phyloP scores from a whole-genome alignment of 2,888 invertebrate genomes.

The Eustalomyia histrio region DNA sequence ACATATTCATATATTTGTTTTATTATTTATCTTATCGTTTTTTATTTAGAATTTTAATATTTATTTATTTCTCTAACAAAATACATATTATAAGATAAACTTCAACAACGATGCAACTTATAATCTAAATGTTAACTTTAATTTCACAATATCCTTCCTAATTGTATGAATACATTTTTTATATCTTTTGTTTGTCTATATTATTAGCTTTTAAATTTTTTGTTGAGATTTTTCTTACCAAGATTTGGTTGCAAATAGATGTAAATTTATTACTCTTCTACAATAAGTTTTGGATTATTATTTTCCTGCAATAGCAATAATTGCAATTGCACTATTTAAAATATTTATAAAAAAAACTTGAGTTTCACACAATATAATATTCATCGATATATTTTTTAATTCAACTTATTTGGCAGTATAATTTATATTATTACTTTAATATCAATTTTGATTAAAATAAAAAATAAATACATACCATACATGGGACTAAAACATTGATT shows the following conservation, averaged over 20 bases:
- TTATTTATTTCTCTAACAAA: slow-evolving; percentile 54
- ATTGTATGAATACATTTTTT: slow-evolving; percentile 45
- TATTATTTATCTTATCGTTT: slow-evolving; percentile 1
- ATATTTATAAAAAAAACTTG: not conserved
- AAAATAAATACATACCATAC: not conserved
- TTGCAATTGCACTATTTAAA: not conserved
- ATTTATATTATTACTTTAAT: not conserved
- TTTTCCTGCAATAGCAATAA: not conserved
- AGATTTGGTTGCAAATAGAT: slow-evolving; percentile 21
- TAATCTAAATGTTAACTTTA: slow-evolving; percentile 77
- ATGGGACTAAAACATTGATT: no score
- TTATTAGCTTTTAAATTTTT: not conserved
- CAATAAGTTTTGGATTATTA: slow-evolving; percentile 3
- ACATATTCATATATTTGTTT: slow-evolving; percentile 20
- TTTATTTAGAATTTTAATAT: not conserved
- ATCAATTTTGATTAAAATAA: not conserved
- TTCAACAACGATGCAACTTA: slow-evolving; percentile 70
- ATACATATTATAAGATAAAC: slow-evolving; percentile 67
- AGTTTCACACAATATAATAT: not conserved
- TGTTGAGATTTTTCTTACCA: slow-evolving; percentile 12
- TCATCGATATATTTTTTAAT: not conserved
- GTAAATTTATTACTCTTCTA: slow-evolving; percentile 1
- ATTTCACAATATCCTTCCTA: slow-evolving; percentile 74
- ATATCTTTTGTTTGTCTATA: slow-evolving; percentile 36
- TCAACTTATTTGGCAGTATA: not conserved